Conservation (phyloP, 2,888 invertebrate species). For the Pycnomerus fuliginosus region DNA sequence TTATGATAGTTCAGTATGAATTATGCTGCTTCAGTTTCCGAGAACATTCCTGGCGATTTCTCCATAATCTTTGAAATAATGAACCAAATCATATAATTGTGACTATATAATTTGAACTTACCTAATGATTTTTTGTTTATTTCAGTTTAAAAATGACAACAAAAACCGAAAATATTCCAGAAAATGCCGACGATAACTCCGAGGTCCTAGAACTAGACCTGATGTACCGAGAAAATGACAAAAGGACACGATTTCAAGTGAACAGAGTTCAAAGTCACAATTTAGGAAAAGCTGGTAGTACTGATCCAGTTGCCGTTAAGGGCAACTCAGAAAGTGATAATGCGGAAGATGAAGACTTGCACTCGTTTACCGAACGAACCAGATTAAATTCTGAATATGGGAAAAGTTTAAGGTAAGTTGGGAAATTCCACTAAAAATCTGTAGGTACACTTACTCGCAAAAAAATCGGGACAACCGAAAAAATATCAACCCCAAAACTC, state of each 20-base stretch:
- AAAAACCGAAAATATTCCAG: neutral
- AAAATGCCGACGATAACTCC: neutral
- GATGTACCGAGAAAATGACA: constrained; percentile 42
- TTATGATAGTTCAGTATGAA: no score
- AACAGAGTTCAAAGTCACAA: constrained; percentile 59
- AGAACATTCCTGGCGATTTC: no score
- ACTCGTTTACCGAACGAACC: constrained; percentile 53
- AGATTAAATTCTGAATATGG: constrained; percentile 59
- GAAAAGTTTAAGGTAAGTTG: constrained; percentile 71
- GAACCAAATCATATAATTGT: no score
- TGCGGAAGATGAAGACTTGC: constrained; percentile 52
- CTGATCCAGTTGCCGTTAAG: no score
- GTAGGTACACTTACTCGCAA: no score
- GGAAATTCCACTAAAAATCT: no score
- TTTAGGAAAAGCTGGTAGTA: no score
- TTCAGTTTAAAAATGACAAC: neutral
- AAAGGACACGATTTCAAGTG: constrained; percentile 61
- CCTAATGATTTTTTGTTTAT: neutral
- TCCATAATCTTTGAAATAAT: no score
- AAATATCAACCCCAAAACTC: no score
- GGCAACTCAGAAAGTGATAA: constrained; percentile 38
- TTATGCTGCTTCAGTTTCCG: no score
- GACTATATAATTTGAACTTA: no score
- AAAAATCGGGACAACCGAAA: no score
- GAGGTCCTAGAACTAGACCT: constrained; percentile 37